These are phyloP conservation scores for Aphelinus certus DNA, from an alignment of 1,140 invertebrate genomes.

Conservation along the genomic window DNA sequence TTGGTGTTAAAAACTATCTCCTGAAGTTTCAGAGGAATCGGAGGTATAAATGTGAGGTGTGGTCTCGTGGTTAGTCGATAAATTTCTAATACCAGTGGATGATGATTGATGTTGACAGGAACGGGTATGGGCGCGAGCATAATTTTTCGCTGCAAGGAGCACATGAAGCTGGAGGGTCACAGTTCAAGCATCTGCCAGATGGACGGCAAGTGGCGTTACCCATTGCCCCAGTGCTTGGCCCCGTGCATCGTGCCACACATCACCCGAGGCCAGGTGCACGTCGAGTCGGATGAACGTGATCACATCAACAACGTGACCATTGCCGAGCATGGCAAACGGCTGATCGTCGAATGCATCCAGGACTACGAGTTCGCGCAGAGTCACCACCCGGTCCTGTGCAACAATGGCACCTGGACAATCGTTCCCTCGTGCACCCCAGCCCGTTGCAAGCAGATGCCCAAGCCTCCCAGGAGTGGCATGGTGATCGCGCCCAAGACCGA, in stretches of 20 bases:
- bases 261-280: slow-evolving; percentile 80
- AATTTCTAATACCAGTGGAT: too few species aligned
- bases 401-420: slow-evolving; percentile 96
- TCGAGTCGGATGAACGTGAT: slow-evolving; percentile 59
- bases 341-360: slow-evolving; percentile 85
- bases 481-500: slow-evolving; percentile 95
- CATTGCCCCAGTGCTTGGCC: slow-evolving; percentile 88
- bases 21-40: too few species aligned
- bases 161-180: slow-evolving; percentile 90
- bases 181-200: slow-evolving; percentile 90
- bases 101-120: slow-evolving; percentile 61
- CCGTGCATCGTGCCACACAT: slow-evolving; percentile 92
- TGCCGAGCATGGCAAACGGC: slow-evolving; percentile 85
- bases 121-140: slow-evolving; percentile 90
- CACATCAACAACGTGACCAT: slow-evolving; percentile 68
- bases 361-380: slow-evolving; percentile 87
- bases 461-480: slow-evolving; percentile 88
- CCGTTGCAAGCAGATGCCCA: slow-evolving; percentile 89
- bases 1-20: too few species aligned
- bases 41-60: too few species aligned
- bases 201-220: slow-evolving; percentile 93
- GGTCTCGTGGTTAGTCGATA: too few species aligned
- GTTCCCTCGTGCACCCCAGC: slow-evolving; percentile 91
- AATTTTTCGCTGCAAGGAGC: slow-evolving; percentile 92
- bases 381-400: slow-evolving; percentile 81